These are phyloP conservation scores for Clarias pachynema DNA, from an alignment of 2,797 vertebrate genomes.

Conservation along the genomic window DNA sequence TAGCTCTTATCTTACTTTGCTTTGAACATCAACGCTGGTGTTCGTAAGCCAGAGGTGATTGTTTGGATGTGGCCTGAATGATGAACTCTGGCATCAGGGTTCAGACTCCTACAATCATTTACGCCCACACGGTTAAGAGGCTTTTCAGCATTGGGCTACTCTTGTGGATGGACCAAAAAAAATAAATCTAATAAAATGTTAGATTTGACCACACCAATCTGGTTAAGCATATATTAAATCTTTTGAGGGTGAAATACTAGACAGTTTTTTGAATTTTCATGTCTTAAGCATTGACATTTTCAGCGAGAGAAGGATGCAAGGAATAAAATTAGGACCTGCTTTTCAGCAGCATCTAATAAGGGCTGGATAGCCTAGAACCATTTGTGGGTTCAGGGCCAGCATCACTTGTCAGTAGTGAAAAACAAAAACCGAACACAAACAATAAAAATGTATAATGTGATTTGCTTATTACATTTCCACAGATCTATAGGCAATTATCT, in stretches of 20 bases:
- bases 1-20: constrained; percentile 5
- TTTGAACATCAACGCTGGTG: constrained; percentile 32
- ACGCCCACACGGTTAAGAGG: background rate
- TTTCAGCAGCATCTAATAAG: constrained; percentile 21
- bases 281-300: constrained; percentile 6
- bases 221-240: constrained; percentile 28
- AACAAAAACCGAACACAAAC: constrained; percentile 8
- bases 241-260: background rate
- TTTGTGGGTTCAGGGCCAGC: background rate
- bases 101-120: constrained; percentile 26
- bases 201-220: constrained; percentile 23
- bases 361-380: constrained; percentile 1
- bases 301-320: background rate
- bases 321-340: constrained; percentile 16
- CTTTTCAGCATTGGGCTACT: constrained; percentile 11
- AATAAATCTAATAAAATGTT: background rate
- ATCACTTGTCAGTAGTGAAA: background rate
- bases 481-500: constrained; percentile 18
- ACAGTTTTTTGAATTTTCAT: constrained; percentile 14
- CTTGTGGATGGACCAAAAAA: background rate
- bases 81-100: constrained; percentile 16
- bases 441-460: constrained; percentile 13
- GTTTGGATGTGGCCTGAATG: constrained; percentile 23
- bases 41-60: constrained; percentile 26
- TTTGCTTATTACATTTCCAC: constrained; percentile 26